These are phyloP conservation scores for Empidonax traillii DNA, from an alignment of 2,113 vertebrate species.

Conservation along the genomic window DNA sequence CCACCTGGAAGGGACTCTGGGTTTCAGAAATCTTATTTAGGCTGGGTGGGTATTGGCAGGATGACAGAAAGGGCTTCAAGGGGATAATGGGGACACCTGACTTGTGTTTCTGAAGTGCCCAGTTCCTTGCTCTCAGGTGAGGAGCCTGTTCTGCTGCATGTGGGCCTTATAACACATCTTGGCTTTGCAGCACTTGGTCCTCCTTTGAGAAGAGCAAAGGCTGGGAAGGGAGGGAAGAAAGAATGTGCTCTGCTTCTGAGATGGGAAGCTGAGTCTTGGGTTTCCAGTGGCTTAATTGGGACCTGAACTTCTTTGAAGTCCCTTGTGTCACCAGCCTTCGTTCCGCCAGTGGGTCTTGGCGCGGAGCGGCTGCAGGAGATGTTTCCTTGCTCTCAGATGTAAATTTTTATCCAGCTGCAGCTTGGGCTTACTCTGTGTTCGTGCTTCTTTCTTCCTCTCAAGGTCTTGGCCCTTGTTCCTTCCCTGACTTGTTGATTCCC, in stretches of 20 bases:
- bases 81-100: background rate
- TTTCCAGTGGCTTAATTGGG: background rate
- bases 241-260: background rate
- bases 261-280: background rate
- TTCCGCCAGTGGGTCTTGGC: accelerated
- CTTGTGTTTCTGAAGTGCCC: background rate
- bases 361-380: background rate
- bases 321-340: background rate
- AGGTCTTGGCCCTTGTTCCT: constrained; percentile 55
- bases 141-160: accelerated
- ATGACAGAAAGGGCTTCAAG: background rate
- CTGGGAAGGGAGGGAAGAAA: background rate
- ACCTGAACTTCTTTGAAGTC: background rate
- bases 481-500: constrained; percentile 65
- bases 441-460: constrained; percentile 24
- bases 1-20: background rate
- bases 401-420: background rate
- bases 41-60: background rate
- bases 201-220: background rate
- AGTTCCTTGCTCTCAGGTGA: background rate
- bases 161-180: background rate
- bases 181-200: accelerated
- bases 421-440: background rate
- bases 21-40: background rate
- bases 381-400: background rate